Evolutionary conservation across 1,140 invertebrate species (phyloP), one percentile per base, ranked within the genome.

Genomic region (Tetramorium parvispinum): DNA sequence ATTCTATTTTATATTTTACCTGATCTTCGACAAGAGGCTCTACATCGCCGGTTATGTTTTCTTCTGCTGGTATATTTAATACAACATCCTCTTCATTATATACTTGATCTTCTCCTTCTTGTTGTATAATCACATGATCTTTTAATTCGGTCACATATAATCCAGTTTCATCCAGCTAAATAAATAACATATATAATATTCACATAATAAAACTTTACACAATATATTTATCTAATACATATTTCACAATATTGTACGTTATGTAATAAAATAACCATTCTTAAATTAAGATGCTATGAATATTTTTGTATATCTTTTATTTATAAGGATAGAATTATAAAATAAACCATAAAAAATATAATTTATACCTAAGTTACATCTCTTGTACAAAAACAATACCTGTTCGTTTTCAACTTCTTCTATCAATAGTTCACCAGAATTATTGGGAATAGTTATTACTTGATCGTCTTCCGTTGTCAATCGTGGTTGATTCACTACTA

Each of bases 401-500:
- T 94, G 91, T 85, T 92, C 92, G 10, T 65, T 87, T 37, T 92
- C 92, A 4, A 86, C 61, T 66, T 90, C 91, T 57, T 95, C 94
- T 92, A 96, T 94, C 70, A 96, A 87, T 61, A 95, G 82, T 46
- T 95, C 95, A 2, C 94, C 92, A 66, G 92, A 92, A 5, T 87
- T 92, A 51, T 93, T 92, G 16, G 94, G 92, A 85, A 96, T 92
- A 13, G 94, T 94, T 66, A 95, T 94, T 57, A 96, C 93, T 88
- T 95, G 94, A 87, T 96, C 96, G 21, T 96, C 96, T 61, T 96
- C 96, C 0, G 95, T 96, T 24, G 96, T 96, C 10, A 98, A 95
- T 87, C 96, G 94, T 3, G 97, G 97, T 91, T 98, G 97, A 93
- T 98, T 98, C 0, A 98, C 96, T 0, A 98, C 97, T 89, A 98